Evolutionary conservation across 2,888 invertebrate species (phyloP).

Genomic region (Agonopterix heracliana): DNA sequence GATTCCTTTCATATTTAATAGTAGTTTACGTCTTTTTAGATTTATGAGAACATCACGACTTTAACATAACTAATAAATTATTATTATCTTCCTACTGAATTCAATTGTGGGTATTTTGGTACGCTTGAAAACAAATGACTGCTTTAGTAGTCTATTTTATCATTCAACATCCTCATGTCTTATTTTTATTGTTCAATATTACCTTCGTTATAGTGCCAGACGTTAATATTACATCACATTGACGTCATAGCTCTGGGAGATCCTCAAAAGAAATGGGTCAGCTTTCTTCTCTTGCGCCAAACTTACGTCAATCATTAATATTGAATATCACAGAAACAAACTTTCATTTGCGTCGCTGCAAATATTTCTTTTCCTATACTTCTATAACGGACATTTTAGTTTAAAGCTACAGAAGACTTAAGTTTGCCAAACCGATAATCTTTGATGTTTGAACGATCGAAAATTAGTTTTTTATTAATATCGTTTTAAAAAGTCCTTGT

Average conservation of each 20-base stretch:
- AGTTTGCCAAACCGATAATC: background rate
- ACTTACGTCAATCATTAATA: conserved; percentile 49
- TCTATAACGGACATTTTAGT: background rate
- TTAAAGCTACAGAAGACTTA: background rate
- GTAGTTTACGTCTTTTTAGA: no score
- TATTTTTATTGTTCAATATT: conserved; percentile 49
- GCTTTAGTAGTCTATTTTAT: no score
- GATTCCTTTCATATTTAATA: no score
- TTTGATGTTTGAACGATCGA: conserved; percentile 10
- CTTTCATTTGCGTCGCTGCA: conserved; percentile 18
- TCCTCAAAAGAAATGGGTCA: conserved; percentile 61
- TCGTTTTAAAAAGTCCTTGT: conserved; percentile 19
- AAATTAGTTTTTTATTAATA: conserved; percentile 5
- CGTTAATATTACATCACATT: conserved; percentile 35
- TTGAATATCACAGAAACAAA: conserved; percentile 21
- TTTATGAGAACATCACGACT: no score
- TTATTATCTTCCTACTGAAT: no score
- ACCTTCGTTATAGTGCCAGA: conserved; percentile 32
- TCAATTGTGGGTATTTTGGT: no score
- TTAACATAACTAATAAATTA: no score
- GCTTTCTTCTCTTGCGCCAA: conserved; percentile 47
- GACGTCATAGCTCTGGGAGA: conserved; percentile 54
- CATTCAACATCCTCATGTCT: conserved; percentile 19
- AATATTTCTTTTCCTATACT: conserved; percentile 2
- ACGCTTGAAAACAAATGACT: no score